Conservation (phyloP, 2,797 vertebrate genomes). For the Lepus oiostolus region DNA sequence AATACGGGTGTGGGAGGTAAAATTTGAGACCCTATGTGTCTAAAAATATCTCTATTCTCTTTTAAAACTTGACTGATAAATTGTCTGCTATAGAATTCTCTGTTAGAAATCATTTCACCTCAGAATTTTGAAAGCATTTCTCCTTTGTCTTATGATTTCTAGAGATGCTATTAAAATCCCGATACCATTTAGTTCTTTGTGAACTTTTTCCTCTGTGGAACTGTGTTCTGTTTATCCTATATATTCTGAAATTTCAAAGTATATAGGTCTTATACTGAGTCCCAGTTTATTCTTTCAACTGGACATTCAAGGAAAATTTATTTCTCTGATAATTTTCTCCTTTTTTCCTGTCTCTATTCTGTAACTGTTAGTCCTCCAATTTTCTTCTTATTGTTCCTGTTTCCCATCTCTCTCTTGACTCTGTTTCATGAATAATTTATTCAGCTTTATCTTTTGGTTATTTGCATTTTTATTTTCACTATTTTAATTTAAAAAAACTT, state of each 20-base stretch:
- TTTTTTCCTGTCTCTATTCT: background rate
- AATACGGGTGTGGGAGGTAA: slow-evolving; percentile 27
- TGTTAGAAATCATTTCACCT: slow-evolving; percentile 22
- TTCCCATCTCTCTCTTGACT: slow-evolving; percentile 26
- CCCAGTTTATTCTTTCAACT: slow-evolving; percentile 19
- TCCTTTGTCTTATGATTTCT: background rate
- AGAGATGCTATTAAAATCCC: background rate
- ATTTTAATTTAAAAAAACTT: slow-evolving; percentile 39
- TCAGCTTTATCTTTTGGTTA: slow-evolving; percentile 23
- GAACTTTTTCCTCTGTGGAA: background rate
- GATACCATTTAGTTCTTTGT: background rate
- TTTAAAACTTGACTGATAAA: background rate
- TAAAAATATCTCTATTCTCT: slow-evolving; percentile 49
- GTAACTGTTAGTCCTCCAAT: slow-evolving; percentile 23
- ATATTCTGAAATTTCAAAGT: background rate
- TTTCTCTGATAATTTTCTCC: slow-evolving; percentile 54
- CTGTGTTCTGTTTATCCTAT: background rate
- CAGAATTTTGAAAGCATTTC: slow-evolving; percentile 27
- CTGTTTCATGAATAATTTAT: slow-evolving; percentile 12
- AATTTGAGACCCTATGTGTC: background rate
- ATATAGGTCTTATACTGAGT: background rate
- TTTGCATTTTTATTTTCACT: slow-evolving; percentile 34
- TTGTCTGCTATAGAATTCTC: background rate
- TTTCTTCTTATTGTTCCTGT: slow-evolving; percentile 34
- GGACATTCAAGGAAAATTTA: background rate